Evolutionary conservation across 2,797 vertebrate genomes (phyloP).

Genomic region (Hipposideros larvatus): DNA sequence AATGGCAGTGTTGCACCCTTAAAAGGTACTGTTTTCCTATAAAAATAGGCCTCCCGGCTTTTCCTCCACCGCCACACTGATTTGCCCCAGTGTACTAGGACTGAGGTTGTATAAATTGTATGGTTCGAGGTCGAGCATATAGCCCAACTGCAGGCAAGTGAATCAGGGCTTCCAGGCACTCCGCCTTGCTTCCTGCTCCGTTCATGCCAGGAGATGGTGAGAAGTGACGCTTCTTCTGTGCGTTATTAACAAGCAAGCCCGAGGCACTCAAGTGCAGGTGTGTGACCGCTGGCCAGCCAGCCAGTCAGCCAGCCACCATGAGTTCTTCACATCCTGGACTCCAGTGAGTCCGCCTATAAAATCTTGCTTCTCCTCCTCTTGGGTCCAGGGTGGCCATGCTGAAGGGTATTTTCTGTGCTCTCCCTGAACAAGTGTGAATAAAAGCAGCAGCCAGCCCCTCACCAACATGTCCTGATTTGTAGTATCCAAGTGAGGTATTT

Average conservation of each 20-base stretch:
- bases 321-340: constrained; percentile 81
- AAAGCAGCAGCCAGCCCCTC: constrained; percentile 88
- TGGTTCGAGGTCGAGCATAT: constrained; percentile 66
- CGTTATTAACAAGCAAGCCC: constrained; percentile 70
- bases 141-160: constrained; percentile 72
- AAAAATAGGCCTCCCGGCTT: constrained; percentile 76
- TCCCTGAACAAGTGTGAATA: constrained; percentile 90
- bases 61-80: constrained; percentile 44
- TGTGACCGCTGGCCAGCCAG: constrained; percentile 71
- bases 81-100: constrained; percentile 49
- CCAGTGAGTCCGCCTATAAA: constrained; percentile 84
- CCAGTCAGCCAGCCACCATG: constrained; percentile 79
- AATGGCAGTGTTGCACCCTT: constrained; percentile 68
- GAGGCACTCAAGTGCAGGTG: constrained; percentile 72
- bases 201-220: constrained; percentile 69
- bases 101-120: constrained; percentile 34
- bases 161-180: constrained; percentile 69
- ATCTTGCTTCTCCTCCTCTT: constrained; percentile 82
- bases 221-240: constrained; percentile 59
- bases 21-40: constrained; percentile 48
- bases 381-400: constrained; percentile 83
- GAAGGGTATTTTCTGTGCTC: constrained; percentile 86
- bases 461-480: constrained; percentile 88
- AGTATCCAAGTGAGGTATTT: constrained; percentile 92
- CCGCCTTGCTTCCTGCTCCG: constrained; percentile 79